Base-by-base conservation (phyloP, 2,113 vertebrate genomes). In the Halcyon malimbica region DNA sequence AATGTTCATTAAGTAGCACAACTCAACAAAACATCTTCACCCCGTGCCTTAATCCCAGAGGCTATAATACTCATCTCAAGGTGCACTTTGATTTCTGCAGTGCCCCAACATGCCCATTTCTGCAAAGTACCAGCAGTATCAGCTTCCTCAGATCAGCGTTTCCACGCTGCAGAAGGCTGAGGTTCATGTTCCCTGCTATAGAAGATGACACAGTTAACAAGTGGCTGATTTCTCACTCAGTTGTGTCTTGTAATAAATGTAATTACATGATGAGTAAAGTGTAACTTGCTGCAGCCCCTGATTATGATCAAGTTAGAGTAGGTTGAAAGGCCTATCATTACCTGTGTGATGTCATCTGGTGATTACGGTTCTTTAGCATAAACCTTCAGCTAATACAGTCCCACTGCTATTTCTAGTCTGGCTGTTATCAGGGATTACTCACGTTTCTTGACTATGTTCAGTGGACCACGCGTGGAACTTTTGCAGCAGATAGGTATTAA, bases 181-280 rank as follows among this genome's bases (percentile, higher is more conserved):
- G 37, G 37, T 25, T 70, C 0, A 0, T 51, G 75, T 29, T 90
- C 44, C 24, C 51, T 51, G 48, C 56, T 31, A 0, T 4, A 14
- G 28, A 19, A 3, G 1, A 13, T 2, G 25, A 6, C 67, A 39
- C 46, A 17, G 50, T 28, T 51, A 78, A 64, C 64, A 71, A 87
- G 68, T 26, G 76, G 13, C 67, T 75, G 56, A 53, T 65, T 77
- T 78, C 73, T 93, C 83, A 29, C 50, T 68, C 46, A 10, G 7
- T 48, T 89, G 51, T 89, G 84, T 87, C 74, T 57, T 63, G 35
- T 79, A 53, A 37, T 57, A 79, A 89, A 76, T n/a, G 24, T 39
- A 91, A 65, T 80, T 86, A 28, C 8, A 6, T 2, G 46, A 59
- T 50, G 65, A 73, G 39, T 56, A 44, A 76, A 86, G 75, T 35